Evolutionary conservation across 2,797 vertebrate species (phyloP), one percentile per base, ranked within the genome.

Genomic region (Melanotaenia nigrans): DNA sequence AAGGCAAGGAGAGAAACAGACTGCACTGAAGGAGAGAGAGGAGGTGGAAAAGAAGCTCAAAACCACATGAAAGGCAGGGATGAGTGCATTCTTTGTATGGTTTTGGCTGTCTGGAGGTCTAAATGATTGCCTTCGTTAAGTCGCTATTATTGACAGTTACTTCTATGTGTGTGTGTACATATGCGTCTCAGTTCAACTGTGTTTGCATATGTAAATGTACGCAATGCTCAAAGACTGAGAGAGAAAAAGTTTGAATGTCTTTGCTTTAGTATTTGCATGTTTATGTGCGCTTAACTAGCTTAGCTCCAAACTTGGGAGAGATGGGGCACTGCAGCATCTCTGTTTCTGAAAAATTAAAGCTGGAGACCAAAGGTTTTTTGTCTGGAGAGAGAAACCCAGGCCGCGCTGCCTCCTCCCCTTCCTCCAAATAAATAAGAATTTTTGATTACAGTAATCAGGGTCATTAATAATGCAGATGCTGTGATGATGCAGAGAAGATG

Each of bases 401-500:
- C 86, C 87, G 84, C 36, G 58, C 82, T 64, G 79, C 90, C 80
- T 84, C 80, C 81, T 75, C 87, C 81, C 81, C 89, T 85, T 84
- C 85, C 83, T 87, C 89, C 91, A 93, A 95, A 94, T 94, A 95
- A 95, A 95, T 94, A 94, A 94, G 93, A 95, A 94, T 95, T 94
- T 94, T 94, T 94, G 94, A 95, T 95, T 93, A 94, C 93, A 94
- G 94, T 95, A 95, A 95, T 93, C 92, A 93, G 91, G 90, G 75
- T 86, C 90, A 94, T 95, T 93, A 94, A 94, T 95, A 94, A 95
- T 95, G 93, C 90, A 95, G 91, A 87, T 65, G 83, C 88, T 89
- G 91, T 90, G 92, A 93, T 93, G 92, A 93, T 94, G 91, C 91
- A 91, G 92, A 90, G 90, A 85, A 92, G 94, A 95, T 95, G 92